A percentile compares a stretch with the other conserved stretches of the same genome.
These are phyloP conservation scores for Listrodromus nycthemerus DNA, from an alignment of 2,888 invertebrate genomes.

Conservation along the genomic window DNA sequence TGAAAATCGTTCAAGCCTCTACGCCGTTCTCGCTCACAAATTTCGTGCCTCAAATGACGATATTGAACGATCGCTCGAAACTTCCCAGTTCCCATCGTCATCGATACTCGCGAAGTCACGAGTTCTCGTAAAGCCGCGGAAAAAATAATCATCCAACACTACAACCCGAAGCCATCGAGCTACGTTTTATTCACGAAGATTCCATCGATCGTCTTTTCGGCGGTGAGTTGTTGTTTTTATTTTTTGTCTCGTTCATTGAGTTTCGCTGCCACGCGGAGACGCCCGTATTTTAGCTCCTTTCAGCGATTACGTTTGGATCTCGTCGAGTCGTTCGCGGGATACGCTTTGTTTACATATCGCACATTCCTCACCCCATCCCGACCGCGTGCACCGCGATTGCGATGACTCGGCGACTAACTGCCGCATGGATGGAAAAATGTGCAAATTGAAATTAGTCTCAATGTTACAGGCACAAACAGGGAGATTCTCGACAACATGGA, in stretches of 20 bases:
- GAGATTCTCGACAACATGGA: conserved; percentile 32
- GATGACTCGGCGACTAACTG: background rate
- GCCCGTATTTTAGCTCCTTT: background rate
- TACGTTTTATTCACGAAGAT: background rate
- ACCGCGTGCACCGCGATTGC: too few relatives aligned
- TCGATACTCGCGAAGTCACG: conserved; percentile 36
- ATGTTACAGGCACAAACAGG: conserved; percentile 11
- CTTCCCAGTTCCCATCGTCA: conserved; percentile 11
- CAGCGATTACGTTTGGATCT: background rate
- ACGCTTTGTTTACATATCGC: conserved; percentile 22
- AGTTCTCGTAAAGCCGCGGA: conserved; percentile 29
- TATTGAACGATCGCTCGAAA: conserved; percentile 7
- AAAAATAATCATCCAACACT: background rate
- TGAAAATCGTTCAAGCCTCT: background rate
- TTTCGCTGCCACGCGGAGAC: background rate
- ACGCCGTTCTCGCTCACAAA: conserved; percentile 4
- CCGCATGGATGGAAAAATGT: too few relatives aligned
- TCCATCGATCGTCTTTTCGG: background rate
- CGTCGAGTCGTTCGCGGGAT: background rate
- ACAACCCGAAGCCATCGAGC: background rate
- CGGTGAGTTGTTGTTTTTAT: background rate
- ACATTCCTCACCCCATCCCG: too few relatives aligned
- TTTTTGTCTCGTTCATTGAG: background rate
- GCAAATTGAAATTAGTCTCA: background rate
- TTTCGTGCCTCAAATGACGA: conserved; percentile 27